Conservation (phyloP, 2,888 invertebrate species). For the Miltochrista miniata region DNA sequence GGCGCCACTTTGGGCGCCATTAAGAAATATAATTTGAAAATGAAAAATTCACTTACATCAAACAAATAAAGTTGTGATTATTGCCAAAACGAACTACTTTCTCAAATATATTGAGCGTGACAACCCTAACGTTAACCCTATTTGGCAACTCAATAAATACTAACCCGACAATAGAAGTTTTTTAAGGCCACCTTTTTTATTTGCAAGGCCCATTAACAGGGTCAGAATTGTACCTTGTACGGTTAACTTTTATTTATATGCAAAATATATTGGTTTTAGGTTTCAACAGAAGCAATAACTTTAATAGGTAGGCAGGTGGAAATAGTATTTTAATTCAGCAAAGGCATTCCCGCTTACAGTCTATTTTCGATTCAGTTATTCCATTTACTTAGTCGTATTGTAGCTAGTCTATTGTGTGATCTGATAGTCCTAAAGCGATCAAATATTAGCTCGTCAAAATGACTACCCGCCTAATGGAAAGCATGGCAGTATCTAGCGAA, state of each 20-base stretch:
- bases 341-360: no score
- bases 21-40: no score
- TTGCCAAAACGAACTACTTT: background rate
- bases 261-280: background rate
- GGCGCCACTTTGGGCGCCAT: no score
- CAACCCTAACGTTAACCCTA: constrained; percentile 21
- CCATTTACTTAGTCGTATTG: no score
- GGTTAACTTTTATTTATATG: constrained; percentile 20
- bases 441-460: no score
- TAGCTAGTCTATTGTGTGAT: no score
- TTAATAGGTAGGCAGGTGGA: no score
- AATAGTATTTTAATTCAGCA: no score
- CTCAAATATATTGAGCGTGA: constrained; percentile 5
- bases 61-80: background rate
- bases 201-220: constrained; percentile 27
- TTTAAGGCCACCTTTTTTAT: constrained; percentile 32
- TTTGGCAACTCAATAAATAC: constrained; percentile 38
- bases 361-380: no score
- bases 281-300: background rate
- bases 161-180: constrained; percentile 39
- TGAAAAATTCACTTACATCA: background rate
- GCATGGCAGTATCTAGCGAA: no score
- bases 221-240: constrained; percentile 12
- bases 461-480: no score
- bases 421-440: no score